A percentile compares a stretch with the other conserved stretches of the same genome.
Conservation (phyloP, 2,888 invertebrate genomes). For the Synergus gifuensis region DNA sequence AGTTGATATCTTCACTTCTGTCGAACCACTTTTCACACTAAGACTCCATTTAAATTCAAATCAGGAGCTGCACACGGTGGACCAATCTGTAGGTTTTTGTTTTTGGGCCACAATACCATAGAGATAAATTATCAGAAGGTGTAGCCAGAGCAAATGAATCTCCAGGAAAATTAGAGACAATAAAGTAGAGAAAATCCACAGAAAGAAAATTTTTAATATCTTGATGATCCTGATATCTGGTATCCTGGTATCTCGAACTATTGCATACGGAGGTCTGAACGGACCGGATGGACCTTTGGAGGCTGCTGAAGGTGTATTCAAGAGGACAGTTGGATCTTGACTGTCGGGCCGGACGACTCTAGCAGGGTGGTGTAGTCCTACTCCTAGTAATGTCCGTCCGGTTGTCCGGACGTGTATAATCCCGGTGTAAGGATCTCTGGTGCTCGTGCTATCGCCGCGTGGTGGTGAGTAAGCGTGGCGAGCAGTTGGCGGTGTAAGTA, state of each 20-base stretch:
- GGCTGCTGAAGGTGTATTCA: slow-evolving; percentile 52
- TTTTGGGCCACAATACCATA: too few species aligned
- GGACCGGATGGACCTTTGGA: slow-evolving; percentile 37
- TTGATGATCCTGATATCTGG: too few species aligned
- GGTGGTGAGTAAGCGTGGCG: slow-evolving; percentile 62
- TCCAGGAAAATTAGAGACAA: too few species aligned
- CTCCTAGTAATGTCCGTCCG: slow-evolving; percentile 59
- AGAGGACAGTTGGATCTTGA: slow-evolving; percentile 71
- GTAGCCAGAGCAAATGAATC: background rate
- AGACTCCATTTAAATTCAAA: background rate
- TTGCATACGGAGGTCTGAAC: background rate
- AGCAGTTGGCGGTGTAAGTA: slow-evolving; percentile 57
- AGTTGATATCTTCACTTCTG: background rate
- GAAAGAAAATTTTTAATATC: too few species aligned
- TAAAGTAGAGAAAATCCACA: too few species aligned
- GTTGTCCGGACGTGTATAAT: slow-evolving; percentile 53
- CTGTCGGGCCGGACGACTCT: slow-evolving; percentile 58
- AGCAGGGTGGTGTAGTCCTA: slow-evolving; percentile 60
- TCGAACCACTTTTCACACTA: background rate
- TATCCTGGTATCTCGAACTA: background rate
- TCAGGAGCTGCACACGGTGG: background rate
- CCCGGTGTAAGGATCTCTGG: slow-evolving; percentile 43
- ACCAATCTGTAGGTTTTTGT: too few species aligned
- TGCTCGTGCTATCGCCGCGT: slow-evolving; percentile 51
- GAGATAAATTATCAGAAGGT: too few species aligned